Evolutionary conservation across 1,140 invertebrate species (phyloP).

Genomic region (Paracyclopina nana): DNA sequence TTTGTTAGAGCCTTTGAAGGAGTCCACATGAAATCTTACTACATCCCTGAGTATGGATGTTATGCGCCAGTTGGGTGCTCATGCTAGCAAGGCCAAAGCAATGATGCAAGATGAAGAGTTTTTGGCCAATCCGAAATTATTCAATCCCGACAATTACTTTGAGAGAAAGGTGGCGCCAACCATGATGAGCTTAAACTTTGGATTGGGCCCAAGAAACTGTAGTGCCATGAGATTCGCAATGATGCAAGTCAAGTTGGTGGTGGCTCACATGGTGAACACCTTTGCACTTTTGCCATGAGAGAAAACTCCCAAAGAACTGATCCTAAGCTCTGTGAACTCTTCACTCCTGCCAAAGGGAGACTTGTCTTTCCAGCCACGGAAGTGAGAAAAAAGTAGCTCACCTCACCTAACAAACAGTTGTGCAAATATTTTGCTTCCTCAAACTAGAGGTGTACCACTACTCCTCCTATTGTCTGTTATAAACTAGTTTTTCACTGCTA

Average conservation of each 20-base stretch:
- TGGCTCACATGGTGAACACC: too few species aligned
- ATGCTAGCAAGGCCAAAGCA: constrained; percentile 21
- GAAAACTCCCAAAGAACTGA: too few species aligned
- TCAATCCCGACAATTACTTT: constrained; percentile 54
- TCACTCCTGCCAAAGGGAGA: too few species aligned
- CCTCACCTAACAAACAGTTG: too few species aligned
- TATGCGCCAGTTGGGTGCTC: constrained; percentile 11
- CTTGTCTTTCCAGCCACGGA: too few species aligned
- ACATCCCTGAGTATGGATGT: background rate
- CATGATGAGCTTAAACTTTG: constrained; percentile 49
- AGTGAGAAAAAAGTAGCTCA: too few species aligned
- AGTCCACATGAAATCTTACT: background rate
- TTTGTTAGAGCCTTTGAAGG: constrained; percentile 5
- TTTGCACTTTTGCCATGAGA: too few species aligned
- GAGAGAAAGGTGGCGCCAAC: constrained; percentile 37
- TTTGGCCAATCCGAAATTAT: constrained; percentile 46
- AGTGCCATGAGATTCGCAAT: constrained; percentile 29
- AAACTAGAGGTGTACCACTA: too few species aligned
- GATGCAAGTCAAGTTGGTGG: constrained; percentile 11
- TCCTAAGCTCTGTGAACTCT: too few species aligned
- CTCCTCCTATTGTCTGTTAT: too few species aligned
- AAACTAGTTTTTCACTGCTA: too few species aligned
- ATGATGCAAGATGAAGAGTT: constrained; percentile 41
- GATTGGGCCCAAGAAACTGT: constrained; percentile 50
- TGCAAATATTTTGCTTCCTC: too few species aligned